A percentile compares a stretch with the other conserved stretches of the same genome.
phyloP scores from a whole-genome alignment of 2,797 vertebrate genomes.

The Platalea minor region DNA sequence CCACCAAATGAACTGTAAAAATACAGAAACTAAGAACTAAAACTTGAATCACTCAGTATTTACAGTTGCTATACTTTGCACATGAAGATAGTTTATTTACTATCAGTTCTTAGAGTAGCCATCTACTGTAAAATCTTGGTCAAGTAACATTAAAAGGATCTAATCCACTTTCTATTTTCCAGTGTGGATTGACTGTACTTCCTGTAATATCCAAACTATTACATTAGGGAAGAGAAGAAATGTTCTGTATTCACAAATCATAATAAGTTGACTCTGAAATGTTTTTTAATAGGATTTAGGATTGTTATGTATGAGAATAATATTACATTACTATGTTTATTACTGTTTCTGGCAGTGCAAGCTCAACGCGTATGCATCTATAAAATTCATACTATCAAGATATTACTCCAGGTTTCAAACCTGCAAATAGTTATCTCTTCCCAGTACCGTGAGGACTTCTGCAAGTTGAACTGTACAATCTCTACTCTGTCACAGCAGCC shows the following conservation, averaged over 20 bases:
- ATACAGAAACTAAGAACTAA: background rate
- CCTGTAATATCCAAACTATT: background rate
- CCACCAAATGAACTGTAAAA: background rate
- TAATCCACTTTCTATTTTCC: background rate
- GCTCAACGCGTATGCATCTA: background rate
- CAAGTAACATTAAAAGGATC: background rate
- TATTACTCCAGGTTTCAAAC: background rate
- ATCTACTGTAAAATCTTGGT: background rate
- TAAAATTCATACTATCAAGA: background rate
- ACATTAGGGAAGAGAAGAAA: background rate
- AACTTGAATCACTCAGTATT: background rate
- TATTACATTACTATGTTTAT: background rate
- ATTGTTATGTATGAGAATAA: conserved; percentile 6
- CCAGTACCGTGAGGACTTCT: background rate
- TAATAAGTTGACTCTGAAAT: conserved; percentile 14
- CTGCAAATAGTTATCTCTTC: background rate
- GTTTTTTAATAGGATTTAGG: conserved; percentile 35
- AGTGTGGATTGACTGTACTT: background rate
- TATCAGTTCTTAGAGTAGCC: background rate
- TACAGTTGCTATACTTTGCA: background rate
- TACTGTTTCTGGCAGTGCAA: background rate
- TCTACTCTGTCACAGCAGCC: background rate
- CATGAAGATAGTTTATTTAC: background rate
- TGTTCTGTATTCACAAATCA: background rate
- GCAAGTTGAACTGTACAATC: background rate